A percentile compares a stretch with the other conserved stretches of the same genome.
phyloP scores from a whole-genome alignment of 1,140 invertebrate genomes.

The Leptinotarsa lineolata region DNA sequence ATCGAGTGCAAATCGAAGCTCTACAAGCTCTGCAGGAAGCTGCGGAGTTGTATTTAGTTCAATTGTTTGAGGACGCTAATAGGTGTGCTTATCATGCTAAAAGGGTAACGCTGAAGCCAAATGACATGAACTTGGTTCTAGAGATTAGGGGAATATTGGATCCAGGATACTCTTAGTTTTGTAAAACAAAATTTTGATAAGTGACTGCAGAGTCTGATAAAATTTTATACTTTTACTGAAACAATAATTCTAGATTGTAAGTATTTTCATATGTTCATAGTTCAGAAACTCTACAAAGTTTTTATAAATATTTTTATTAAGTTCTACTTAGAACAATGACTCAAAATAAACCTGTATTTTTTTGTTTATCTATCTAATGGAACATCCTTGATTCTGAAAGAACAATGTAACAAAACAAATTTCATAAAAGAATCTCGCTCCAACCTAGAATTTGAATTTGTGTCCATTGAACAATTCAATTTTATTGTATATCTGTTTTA shows the following conservation, averaged over 20 bases:
- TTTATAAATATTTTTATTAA: neutral
- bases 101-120: conserved; percentile 74
- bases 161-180: conserved; percentile 25
- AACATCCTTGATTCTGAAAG: too few species aligned
- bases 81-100: conserved; percentile 73
- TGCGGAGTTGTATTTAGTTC: conserved; percentile 74
- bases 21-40: conserved; percentile 69
- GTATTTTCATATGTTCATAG: too few species aligned
- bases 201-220: neutral
- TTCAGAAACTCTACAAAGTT: neutral
- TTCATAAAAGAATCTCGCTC: too few species aligned
- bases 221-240: too few species aligned
- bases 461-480: neutral
- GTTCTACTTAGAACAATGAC: neutral
- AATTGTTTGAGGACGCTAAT: conserved; percentile 76
- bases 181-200: neutral
- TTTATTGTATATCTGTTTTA: neutral
- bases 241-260: too few species aligned
- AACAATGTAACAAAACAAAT: too few species aligned
- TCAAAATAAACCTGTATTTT: neutral
- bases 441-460: too few species aligned
- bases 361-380: neutral
- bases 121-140: conserved; percentile 62
- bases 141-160: conserved; percentile 55
- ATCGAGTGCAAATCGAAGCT: conserved; percentile 62